Evolutionary conservation across 2,113 vertebrate genomes (phyloP), one percentile per base, ranked within the genome.

Genomic region (Prunella himalayana): DNA sequence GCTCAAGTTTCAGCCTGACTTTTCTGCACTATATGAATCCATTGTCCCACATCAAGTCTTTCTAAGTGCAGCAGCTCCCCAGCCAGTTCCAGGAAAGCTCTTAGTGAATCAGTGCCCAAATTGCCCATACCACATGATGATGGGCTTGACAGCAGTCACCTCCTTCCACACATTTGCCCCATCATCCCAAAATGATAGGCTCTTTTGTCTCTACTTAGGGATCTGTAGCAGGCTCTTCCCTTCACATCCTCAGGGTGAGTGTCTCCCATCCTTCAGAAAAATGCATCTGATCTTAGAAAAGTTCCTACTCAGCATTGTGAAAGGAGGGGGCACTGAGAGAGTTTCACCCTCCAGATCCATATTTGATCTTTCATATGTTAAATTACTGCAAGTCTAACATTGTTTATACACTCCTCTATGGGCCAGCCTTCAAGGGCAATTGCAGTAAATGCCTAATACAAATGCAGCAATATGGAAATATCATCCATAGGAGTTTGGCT

Each of bases 1-100:
- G 42, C 22, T 59, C 7, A 1, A 8, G 23, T 25, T 45, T 85
- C 42, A 66, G 30, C 50, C 42, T 8, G 3, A 47, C 22, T 49
- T n/a, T 60, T 57, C n/a, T 57, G 15, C 50, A 5, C 10, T 45
- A 1, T 24, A 28, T 1, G 0, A 78, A 33, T 24, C 33, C 1
- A 0, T 39, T 45, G 7, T 59, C 20, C 21, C 51, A 12, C 20
- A 42, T 23, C 0, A 2, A 35, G 10, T 50, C 13, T 76, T 70
- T 60, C 30, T 30, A 11, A 8, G 11, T 19, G 23, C 2, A 2
- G 14, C 30, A 91, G n/a, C 30, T 64, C 33, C 33, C 25, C 56
- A 80, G 35, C 8, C 53, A 57, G 15, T 70, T 45, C 68, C 64
- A 59, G 24, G 20, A 86, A 71, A 84, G 3, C 5, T 49, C 5